Evolutionary conservation across 2,797 vertebrate genomes (phyloP).

Genomic region (Acomys russatus): DNA sequence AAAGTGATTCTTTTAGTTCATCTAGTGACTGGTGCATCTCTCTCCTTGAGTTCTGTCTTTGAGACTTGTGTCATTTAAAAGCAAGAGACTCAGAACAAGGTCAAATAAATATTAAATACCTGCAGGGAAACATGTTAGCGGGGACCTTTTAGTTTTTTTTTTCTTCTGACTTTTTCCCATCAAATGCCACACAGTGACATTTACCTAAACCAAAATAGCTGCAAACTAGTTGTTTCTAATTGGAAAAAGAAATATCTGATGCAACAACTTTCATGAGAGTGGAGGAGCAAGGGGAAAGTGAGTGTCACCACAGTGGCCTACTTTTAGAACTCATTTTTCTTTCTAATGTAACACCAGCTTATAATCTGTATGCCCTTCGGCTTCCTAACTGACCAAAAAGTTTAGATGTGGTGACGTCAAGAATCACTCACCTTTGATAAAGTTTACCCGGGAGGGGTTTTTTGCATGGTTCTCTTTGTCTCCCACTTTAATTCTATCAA

Average conservation of each 20-base stretch:
- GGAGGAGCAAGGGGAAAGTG: background rate
- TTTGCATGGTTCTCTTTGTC: background rate
- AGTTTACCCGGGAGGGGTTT: background rate
- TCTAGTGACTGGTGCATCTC: background rate
- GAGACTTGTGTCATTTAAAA: constrained; percentile 19
- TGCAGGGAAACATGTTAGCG: background rate
- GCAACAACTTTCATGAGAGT: background rate
- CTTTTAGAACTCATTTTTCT: background rate
- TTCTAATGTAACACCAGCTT: constrained; percentile 28
- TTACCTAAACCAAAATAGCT: constrained; percentile 55
- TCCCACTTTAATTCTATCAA: background rate
- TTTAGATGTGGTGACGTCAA: constrained; percentile 50
- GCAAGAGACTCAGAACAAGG: background rate
- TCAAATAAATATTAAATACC: background rate
- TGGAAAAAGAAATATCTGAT: background rate
- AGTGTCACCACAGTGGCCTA: background rate
- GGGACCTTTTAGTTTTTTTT: background rate
- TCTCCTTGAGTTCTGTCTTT: background rate
- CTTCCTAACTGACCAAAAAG: constrained; percentile 12
- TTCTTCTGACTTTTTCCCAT: background rate
- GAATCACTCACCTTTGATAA: background rate
- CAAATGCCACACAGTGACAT: constrained; percentile 52
- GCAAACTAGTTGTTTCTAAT: constrained; percentile 2
- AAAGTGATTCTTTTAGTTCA: background rate
- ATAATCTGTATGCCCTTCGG: background rate